Base-by-base conservation (phyloP, 2,113 vertebrate genomes). In the Apteryx mantelli region DNA sequence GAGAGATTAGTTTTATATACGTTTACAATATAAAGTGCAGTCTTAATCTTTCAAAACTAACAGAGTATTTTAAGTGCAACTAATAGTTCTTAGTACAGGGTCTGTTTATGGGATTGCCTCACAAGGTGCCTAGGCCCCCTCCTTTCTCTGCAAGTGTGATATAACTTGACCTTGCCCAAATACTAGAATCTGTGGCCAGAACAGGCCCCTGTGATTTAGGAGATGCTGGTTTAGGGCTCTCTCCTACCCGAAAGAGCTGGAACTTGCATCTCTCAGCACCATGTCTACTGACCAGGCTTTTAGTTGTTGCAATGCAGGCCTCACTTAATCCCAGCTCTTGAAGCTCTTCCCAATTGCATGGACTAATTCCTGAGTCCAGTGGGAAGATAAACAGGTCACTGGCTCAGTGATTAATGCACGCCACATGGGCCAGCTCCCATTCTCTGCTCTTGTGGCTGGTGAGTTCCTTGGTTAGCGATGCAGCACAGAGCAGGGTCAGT, bases 231-330 rank as follows among this genome's bases (percentile, higher is more conserved):
- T 77, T 69, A 75, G 56, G 56, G 5, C 6, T 4, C 44, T 78
- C 13, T 79, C 9, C 24, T 82, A 6, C 18, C 18, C 28, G 6
- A 63, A 40, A 7, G 7, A 6, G 4, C 5, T 82, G 60, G 28
- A 88, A 34, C 18, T 36, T 3, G 28, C 14, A 1, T 0, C 0
- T 63, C 13, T 79, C 0, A 0, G 44, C 18, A 38, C 52, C 5
- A 1, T 16, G 8, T 9, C 22, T 2, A 2, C 32, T 71, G n/a
- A 40, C 17, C 30, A 60, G 83, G 30, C 5, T 30, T 64, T n/a
- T 19, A 9, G 22, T 8, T 11, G 12, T 16, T 60, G 34, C 34
- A 28, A 8, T 13, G 19, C 17, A 80, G 11, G 32, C 48, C 89
- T 78, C 40, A 34, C 11, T 79, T 22, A 71, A 60, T n/a, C 17